phyloP scores from a whole-genome alignment of 2,797 vertebrate species.

The Heliangelus exortis region DNA sequence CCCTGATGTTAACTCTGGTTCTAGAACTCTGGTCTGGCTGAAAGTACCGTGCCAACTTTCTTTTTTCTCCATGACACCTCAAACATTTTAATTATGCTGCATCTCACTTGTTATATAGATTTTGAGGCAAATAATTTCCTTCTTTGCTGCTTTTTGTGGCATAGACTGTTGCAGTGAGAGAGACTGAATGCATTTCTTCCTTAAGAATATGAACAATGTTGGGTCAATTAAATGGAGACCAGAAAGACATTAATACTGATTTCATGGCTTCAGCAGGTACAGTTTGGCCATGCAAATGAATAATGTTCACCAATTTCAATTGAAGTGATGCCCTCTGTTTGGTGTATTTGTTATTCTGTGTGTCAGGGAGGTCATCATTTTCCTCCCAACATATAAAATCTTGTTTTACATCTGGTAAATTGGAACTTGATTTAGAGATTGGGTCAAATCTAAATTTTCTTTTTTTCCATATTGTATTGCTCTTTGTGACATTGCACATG shows the following conservation, averaged over 20 bases:
- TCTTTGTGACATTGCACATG: background rate
- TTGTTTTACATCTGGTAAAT: background rate
- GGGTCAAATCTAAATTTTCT: background rate
- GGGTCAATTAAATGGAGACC: background rate
- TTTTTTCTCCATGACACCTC: background rate
- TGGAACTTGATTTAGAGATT: background rate
- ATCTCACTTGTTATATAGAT: background rate
- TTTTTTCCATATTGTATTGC: background rate
- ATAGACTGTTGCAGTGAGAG: background rate
- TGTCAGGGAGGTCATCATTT: background rate
- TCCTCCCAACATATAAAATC: background rate
- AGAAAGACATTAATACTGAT: accelerated
- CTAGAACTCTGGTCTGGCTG: background rate
- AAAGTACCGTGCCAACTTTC: background rate
- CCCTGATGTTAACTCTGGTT: background rate
- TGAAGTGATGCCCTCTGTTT: background rate
- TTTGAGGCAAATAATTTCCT: background rate
- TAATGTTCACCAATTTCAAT: background rate
- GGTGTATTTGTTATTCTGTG: background rate
- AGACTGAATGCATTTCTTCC: background rate
- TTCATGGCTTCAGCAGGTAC: background rate
- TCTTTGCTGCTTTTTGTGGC: background rate
- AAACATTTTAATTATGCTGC: background rate
- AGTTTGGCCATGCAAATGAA: background rate
- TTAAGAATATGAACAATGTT: background rate